These are phyloP conservation scores for Stichodactyla helianthus DNA, from an alignment of 64 coral and sea anemone species.

Conservation along the genomic window DNA sequence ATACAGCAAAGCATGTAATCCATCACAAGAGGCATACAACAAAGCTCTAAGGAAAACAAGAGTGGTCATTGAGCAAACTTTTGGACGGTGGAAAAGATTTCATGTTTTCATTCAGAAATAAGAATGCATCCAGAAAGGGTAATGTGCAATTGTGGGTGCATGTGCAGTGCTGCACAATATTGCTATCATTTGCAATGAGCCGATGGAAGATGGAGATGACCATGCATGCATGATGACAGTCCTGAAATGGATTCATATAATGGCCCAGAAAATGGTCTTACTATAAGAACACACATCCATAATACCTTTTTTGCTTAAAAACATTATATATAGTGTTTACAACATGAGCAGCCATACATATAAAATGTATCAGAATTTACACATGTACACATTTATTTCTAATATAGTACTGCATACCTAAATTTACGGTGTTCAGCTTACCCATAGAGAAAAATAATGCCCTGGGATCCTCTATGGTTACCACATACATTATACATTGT, in stretches of 20 bases:
- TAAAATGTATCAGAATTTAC: not conserved
- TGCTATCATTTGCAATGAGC: slow-evolving; percentile 15
- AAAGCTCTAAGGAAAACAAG: slow-evolving; percentile 23
- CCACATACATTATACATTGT: too few species aligned
- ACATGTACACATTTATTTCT: too few species aligned
- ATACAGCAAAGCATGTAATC: slow-evolving; percentile 6
- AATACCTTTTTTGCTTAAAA: slow-evolving; percentile 25
- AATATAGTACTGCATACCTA: too few species aligned
- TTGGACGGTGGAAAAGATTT: slow-evolving; percentile 52
- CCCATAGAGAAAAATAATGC: too few species aligned
- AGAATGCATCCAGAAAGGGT: slow-evolving; percentile 43
- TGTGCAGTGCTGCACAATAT: too few species aligned
- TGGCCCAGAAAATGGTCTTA: slow-evolving; percentile 27
- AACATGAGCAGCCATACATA: not conserved
- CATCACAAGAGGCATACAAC: slow-evolving; percentile 19
- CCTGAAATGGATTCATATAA: slow-evolving; percentile 24
- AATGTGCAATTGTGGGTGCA: too few species aligned
- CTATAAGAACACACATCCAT: slow-evolving; percentile 24
- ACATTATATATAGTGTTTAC: too few species aligned
- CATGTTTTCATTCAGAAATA: slow-evolving; percentile 41
- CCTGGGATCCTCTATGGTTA: too few species aligned
- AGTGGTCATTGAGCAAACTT: slow-evolving; percentile 47
- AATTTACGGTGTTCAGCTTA: too few species aligned
- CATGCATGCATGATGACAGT: slow-evolving; percentile 26
- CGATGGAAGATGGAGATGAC: slow-evolving; percentile 4